A percentile compares a stretch with the other conserved stretches of the same genome.
Evolutionary conservation across 2,888 invertebrate species (phyloP).

Genomic region (Endotricha flammealis): DNA sequence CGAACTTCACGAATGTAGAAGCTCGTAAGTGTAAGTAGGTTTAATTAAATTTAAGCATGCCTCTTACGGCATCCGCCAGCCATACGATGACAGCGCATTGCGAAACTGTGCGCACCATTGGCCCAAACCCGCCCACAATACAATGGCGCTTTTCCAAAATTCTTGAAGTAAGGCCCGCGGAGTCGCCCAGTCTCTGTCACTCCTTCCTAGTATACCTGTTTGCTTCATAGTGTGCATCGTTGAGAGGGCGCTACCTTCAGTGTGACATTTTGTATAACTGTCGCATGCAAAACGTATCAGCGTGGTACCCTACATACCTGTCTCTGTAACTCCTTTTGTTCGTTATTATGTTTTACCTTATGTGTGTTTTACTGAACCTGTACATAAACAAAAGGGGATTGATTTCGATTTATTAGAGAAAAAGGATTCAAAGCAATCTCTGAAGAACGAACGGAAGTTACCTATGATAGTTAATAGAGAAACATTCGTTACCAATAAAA

Average conservation of each 20-base stretch:
- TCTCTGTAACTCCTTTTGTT: not conserved
- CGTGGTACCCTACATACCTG: not conserved
- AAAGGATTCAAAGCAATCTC: no score
- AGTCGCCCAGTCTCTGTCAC: conserved; percentile 9
- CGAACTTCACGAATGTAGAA: conserved; percentile 21
- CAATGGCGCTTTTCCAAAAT: conserved; percentile 9
- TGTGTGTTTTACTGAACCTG: no score
- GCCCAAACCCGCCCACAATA: conserved; percentile 5
- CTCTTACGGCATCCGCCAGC: conserved; percentile 16
- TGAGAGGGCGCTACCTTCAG: not conserved
- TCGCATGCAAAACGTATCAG: conserved; percentile 9
- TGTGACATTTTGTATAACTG: not conserved
- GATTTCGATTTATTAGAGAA: no score
- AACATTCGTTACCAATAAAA: no score
- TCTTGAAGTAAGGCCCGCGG: conserved; percentile 4
- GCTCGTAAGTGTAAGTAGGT: conserved; percentile 19
- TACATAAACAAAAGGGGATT: no score
- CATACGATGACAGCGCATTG: conserved; percentile 7
- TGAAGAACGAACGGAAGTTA: no score
- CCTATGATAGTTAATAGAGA: no score
- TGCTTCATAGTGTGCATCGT: not conserved
- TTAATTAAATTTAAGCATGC: conserved; percentile 16
- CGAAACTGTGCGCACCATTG: conserved; percentile 14
- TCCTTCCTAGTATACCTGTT: conserved; percentile 13
- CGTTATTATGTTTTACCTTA: no score